These are phyloP conservation scores for Erebia aethiops DNA, from an alignment of 2,888 invertebrate species.

Conservation along the genomic window DNA sequence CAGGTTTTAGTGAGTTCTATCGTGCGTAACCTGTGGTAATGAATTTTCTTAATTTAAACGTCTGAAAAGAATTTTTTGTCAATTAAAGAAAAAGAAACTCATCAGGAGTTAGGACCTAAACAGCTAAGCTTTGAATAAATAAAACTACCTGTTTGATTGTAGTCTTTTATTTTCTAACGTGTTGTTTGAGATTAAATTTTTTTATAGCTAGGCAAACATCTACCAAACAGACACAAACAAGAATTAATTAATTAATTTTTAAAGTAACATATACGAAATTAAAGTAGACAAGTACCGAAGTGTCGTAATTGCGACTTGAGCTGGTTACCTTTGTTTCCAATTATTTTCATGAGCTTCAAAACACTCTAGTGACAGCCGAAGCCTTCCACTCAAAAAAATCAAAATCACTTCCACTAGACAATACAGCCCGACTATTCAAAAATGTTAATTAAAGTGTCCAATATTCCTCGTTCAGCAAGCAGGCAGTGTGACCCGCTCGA, in stretches of 20 bases:
- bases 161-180: no score
- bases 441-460: constrained; percentile 29
- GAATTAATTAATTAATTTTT: no score
- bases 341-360: not conserved
- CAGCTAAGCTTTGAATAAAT: no score
- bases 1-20: not conserved
- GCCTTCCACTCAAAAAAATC: no score
- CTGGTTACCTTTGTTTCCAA: not conserved
- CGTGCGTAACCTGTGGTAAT: not conserved
- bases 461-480: constrained; percentile 31
- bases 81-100: not conserved
- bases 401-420: no score
- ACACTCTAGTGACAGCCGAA: not conserved
- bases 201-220: no score
- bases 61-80: not conserved
- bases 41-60: constrained; percentile 6
- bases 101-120: no score
- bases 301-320: not conserved
- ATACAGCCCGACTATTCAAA: not conserved
- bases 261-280: no score
- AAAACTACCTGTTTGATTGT: no score
- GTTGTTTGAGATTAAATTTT: no score
- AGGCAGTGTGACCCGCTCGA: constrained; percentile 33
- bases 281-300: no score
- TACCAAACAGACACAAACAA: no score